Evolutionary conservation across 2,888 invertebrate species (phyloP).

Genomic region (Drepana falcataria): DNA sequence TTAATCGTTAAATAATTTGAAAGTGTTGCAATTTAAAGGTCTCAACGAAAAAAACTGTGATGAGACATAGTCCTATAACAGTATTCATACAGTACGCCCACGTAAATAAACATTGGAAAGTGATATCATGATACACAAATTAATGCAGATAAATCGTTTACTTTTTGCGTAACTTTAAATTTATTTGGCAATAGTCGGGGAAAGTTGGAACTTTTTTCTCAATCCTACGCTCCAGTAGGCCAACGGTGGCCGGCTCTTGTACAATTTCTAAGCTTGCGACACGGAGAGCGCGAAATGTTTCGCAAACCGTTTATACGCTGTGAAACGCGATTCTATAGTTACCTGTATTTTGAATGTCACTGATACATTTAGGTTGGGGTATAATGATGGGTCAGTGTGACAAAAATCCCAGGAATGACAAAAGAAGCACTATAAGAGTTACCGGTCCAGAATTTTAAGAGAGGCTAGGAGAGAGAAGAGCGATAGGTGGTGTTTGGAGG

Average conservation of each 20-base stretch:
- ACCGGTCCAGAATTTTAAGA: too few relatives aligned
- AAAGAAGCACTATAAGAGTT: too few relatives aligned
- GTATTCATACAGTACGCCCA: conserved; percentile 2
- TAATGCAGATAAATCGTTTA: conserved; percentile 20
- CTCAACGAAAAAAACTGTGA: too few relatives aligned
- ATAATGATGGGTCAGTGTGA: neutral
- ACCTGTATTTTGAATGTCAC: conserved; percentile 26
- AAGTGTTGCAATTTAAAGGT: too few relatives aligned
- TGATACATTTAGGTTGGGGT: conserved; percentile 12
- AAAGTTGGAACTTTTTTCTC: conserved; percentile 69
- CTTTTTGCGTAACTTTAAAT: conserved; percentile 60
- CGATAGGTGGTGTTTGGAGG: too few relatives aligned
- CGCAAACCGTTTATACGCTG: conserved; percentile 46
- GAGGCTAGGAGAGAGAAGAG: too few relatives aligned
- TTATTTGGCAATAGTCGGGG: conserved; percentile 58
- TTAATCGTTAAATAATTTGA: too few relatives aligned
- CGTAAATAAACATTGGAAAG: conserved; percentile 8
- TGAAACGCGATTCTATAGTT: conserved; percentile 27
- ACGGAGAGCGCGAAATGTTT: conserved; percentile 51
- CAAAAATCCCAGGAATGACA: too few relatives aligned
- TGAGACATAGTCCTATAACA: too few relatives aligned
- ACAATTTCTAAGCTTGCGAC: conserved; percentile 72
- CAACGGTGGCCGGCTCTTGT: conserved; percentile 50
- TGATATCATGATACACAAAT: conserved; percentile 14
- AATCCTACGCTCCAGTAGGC: conserved; percentile 75